Evolutionary conservation across 2,888 invertebrate genomes (phyloP).

Genomic region (Trichopoda pennipes): DNA sequence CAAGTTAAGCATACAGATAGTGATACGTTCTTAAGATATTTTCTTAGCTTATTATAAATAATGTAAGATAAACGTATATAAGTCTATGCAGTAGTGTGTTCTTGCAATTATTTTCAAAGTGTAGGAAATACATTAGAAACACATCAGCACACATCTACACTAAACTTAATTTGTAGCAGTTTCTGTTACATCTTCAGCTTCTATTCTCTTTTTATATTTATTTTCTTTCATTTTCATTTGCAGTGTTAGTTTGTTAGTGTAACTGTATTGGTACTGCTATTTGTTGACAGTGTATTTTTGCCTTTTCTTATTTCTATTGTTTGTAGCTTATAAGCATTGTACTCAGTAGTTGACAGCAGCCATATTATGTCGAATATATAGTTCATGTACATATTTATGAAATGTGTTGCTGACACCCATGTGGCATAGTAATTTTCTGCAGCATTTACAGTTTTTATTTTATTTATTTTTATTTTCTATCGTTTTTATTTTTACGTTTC

Average conservation of each 20-base stretch:
- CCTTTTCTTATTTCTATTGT: constrained; percentile 19
- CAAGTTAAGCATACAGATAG: constrained; percentile 6
- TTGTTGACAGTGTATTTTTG: constrained; percentile 21
- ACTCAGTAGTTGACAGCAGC: constrained; percentile 58
- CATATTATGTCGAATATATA: constrained; percentile 55
- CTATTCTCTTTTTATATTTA: constrained; percentile 4
- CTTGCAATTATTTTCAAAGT: background rate
- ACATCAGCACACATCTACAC: background rate
- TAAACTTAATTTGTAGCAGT: background rate
- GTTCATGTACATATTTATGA: constrained; percentile 48
- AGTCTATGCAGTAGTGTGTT: background rate
- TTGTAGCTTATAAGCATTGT: constrained; percentile 49
- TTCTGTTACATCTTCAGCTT: background rate
- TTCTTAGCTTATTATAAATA: constrained; percentile 57
- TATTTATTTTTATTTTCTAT: background rate
- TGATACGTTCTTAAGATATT: constrained; percentile 34
- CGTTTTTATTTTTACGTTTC: constrained; percentile 8
- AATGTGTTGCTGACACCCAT: constrained; percentile 60
- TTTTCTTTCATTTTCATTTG: constrained; percentile 25
- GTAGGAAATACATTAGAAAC: constrained; percentile 6
- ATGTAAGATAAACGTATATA: background rate
- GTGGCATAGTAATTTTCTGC: constrained; percentile 61
- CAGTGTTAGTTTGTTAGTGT: constrained; percentile 5
- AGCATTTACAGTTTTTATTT: constrained; percentile 42
- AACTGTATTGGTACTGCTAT: background rate